A percentile compares a stretch with the other conserved stretches of the same genome.
Evolutionary conservation across 2,113 vertebrate genomes (phyloP).

Genomic region (Chascanopsetta lugubris): DNA sequence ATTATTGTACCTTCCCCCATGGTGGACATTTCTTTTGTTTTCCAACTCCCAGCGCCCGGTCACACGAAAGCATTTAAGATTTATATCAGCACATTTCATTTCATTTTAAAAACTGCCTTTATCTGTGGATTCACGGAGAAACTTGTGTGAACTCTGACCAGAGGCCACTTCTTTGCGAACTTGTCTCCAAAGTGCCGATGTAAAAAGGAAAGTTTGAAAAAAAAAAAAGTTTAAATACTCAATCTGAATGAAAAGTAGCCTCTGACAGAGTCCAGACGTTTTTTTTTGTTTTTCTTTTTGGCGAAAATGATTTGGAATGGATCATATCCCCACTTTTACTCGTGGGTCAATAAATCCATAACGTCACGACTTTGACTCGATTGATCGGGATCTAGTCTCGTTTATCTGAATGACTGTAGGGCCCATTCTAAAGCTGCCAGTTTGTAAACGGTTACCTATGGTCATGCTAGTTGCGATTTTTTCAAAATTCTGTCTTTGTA

Average conservation of each 20-base stretch:
- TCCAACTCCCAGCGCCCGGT: slow-evolving; percentile 1
- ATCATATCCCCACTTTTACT: neutral
- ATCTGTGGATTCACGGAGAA: neutral
- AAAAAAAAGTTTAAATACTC: neutral
- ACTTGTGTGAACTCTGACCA: neutral
- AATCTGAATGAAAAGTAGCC: neutral
- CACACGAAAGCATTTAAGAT: slow-evolving; percentile 20
- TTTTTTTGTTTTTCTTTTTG: neutral
- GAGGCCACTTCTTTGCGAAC: neutral
- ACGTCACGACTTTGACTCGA: neutral
- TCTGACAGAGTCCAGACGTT: neutral
- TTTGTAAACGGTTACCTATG: too few species aligned
- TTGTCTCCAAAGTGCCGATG: slow-evolving; percentile 4
- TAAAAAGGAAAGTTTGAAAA: neutral
- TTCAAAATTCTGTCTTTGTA: too few species aligned
- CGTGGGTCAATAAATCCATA: neutral
- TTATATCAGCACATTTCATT: slow-evolving; percentile 24
- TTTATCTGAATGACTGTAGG: too few species aligned
- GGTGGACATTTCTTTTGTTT: slow-evolving; percentile 26
- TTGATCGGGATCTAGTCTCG: too few species aligned
- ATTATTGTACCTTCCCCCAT: slow-evolving; percentile 18
- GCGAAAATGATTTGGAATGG: neutral
- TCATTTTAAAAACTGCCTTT: neutral
- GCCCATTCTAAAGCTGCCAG: too few species aligned
- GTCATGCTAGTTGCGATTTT: too few species aligned